Evolutionary conservation across 2,797 vertebrate genomes (phyloP).

Genomic region (Tamandua tetradactyla): DNA sequence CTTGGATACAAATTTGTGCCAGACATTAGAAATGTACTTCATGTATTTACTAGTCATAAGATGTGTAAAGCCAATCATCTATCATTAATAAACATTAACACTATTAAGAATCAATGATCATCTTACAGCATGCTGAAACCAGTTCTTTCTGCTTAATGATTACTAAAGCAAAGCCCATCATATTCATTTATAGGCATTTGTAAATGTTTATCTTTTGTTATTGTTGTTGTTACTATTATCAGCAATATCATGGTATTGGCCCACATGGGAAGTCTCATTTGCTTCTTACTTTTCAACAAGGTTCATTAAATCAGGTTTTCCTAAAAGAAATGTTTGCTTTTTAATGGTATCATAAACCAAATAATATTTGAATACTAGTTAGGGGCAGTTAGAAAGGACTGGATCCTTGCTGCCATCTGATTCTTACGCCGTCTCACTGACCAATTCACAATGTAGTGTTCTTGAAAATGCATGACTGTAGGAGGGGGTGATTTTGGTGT

Average conservation of each 20-base stretch:
- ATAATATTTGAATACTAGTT: neutral
- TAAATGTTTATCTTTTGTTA: slow-evolving; percentile 49
- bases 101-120: slow-evolving; percentile 86
- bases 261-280: slow-evolving; percentile 33
- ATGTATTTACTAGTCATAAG: slow-evolving; percentile 85
- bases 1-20: slow-evolving; percentile 78
- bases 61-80: slow-evolving; percentile 84
- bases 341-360: neutral
- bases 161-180: slow-evolving; percentile 72
- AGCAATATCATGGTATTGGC: slow-evolving; percentile 43
- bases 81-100: slow-evolving; percentile 86
- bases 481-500: neutral
- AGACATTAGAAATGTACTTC: slow-evolving; percentile 78
- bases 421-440: neutral
- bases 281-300: slow-evolving; percentile 71
- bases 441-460: neutral
- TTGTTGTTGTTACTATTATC: neutral
- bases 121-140: slow-evolving; percentile 78
- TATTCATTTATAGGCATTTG: slow-evolving; percentile 63
- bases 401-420: neutral
- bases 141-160: slow-evolving; percentile 80
- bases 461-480: neutral
- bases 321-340: neutral
- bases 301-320: slow-evolving; percentile 75
- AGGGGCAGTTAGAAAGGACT: neutral